Percentiles rank a stretch among this genome's conserved stretches.
phyloP scores from a whole-genome alignment of 2,797 vertebrate genomes.

The Coracias cyanogaster region DNA sequence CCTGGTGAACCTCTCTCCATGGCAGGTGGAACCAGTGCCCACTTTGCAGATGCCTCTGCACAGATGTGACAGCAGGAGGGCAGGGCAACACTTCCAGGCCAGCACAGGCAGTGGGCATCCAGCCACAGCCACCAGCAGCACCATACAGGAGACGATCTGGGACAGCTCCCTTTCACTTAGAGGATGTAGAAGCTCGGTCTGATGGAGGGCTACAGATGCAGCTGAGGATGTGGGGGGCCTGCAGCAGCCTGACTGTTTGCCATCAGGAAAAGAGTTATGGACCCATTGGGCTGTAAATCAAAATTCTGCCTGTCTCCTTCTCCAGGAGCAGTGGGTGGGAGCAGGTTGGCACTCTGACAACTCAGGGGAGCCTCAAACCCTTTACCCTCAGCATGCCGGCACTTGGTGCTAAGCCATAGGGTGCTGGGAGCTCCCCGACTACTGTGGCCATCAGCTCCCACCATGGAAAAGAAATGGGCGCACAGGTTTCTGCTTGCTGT shows the following conservation, averaged over 20 bases:
- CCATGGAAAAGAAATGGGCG: background rate
- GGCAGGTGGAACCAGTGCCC: background rate
- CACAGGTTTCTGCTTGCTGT: background rate
- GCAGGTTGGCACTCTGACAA: background rate
- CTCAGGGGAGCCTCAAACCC: background rate
- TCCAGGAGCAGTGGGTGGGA: background rate
- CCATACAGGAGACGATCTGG: rapidly evolving
- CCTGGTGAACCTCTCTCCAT: background rate
- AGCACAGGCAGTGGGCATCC: rapidly evolving
- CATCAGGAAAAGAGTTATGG: background rate
- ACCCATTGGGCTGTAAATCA: background rate
- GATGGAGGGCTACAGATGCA: background rate
- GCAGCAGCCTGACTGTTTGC: background rate
- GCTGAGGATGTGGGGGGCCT: background rate
- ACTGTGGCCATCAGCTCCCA: background rate
- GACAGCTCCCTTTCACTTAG: background rate
- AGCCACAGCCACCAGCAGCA: background rate
- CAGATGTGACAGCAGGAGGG: rapidly evolving
- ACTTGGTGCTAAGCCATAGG: background rate
- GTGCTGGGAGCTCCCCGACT: background rate
- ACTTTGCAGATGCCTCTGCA: background rate
- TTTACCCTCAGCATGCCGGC: background rate
- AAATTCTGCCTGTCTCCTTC: background rate
- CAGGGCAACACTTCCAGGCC: background rate
- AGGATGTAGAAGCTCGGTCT: background rate